Evolutionary conservation across 2,113 vertebrate species (phyloP).

Genomic region (Rhea americana): DNA sequence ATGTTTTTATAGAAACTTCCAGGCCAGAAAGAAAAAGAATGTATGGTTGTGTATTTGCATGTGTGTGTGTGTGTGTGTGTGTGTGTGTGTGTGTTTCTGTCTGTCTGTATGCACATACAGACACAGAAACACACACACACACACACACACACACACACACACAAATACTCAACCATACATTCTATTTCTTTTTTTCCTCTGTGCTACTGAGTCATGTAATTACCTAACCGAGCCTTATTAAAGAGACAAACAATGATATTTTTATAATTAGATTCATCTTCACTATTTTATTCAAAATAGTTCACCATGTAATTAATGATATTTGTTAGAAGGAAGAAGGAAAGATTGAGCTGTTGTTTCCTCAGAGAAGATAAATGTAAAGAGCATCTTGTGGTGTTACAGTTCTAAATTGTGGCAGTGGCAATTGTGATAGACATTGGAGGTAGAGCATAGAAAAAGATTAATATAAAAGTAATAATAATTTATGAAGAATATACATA

Average conservation of each 20-base stretch:
- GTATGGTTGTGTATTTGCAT: too few relatives aligned
- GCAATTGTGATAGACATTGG: slow-evolving; percentile 15
- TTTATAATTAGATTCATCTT: slow-evolving; percentile 61
- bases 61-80: too few relatives aligned
- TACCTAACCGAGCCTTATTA: slow-evolving; percentile 29
- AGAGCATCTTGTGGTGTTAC: background rate
- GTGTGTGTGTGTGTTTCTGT: too few relatives aligned
- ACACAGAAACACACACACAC: accelerated
- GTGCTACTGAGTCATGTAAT: slow-evolving; percentile 14
- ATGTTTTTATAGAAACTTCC: background rate
- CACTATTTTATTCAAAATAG: slow-evolving; percentile 21
- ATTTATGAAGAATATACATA: background rate
- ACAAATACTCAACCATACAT: accelerated
- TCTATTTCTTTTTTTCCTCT: background rate
- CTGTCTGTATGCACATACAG: background rate
- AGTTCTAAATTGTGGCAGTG: slow-evolving; percentile 3
- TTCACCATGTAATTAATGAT: slow-evolving; percentile 24
- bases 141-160: background rate
- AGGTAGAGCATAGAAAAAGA: slow-evolving; percentile 1
- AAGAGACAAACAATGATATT: slow-evolving; percentile 16
- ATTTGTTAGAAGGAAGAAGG: background rate
- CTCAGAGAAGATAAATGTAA: background rate
- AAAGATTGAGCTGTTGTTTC: background rate
- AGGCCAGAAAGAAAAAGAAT: background rate
- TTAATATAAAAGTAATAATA: background rate